phyloP scores from a whole-genome alignment of 2,888 invertebrate genomes.

The Tryphoninae sp. region DNA sequence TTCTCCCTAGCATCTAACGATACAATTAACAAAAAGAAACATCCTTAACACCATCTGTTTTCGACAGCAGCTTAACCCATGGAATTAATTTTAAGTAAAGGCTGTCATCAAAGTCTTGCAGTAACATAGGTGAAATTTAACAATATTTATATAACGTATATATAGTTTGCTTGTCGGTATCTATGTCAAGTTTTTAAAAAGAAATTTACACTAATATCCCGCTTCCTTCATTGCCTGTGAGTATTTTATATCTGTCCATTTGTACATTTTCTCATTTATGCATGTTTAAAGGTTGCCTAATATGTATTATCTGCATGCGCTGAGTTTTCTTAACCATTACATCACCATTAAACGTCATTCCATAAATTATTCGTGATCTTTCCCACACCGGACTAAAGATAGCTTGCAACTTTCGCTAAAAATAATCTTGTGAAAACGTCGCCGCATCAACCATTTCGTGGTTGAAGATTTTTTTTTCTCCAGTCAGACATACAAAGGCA shows the following conservation, averaged over 20 bases:
- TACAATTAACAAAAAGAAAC: slow-evolving; percentile 15
- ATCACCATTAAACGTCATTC: not conserved
- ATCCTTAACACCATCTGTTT: slow-evolving; percentile 77
- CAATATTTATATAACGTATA: slow-evolving; percentile 69
- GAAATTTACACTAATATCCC: slow-evolving; percentile 39
- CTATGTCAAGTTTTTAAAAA: slow-evolving; percentile 54
- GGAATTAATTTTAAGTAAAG: slow-evolving; percentile 79
- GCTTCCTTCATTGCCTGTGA: slow-evolving; percentile 45
- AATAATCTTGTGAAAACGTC: slow-evolving; percentile 16
- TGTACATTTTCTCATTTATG: not conserved
- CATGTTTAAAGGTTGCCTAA: not conserved
- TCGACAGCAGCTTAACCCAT: slow-evolving; percentile 80
- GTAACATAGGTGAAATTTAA: slow-evolving; percentile 80
- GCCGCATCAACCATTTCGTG: not conserved
- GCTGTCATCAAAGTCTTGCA: slow-evolving; percentile 78
- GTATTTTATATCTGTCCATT: not conserved
- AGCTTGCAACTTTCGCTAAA: slow-evolving; percentile 5
- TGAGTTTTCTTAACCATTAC: slow-evolving; percentile 10
- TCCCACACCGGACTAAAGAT: not conserved
- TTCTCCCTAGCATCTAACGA: slow-evolving; percentile 12
- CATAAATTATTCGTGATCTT: not conserved
- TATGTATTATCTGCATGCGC: slow-evolving; percentile 30
- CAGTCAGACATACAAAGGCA: slow-evolving; percentile 59
- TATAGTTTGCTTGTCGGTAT: slow-evolving; percentile 69
- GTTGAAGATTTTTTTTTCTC: slow-evolving; percentile 27